Evolutionary conservation across 1,140 invertebrate species (phyloP).

Genomic region (Trachymyrmex septentrionalis): DNA sequence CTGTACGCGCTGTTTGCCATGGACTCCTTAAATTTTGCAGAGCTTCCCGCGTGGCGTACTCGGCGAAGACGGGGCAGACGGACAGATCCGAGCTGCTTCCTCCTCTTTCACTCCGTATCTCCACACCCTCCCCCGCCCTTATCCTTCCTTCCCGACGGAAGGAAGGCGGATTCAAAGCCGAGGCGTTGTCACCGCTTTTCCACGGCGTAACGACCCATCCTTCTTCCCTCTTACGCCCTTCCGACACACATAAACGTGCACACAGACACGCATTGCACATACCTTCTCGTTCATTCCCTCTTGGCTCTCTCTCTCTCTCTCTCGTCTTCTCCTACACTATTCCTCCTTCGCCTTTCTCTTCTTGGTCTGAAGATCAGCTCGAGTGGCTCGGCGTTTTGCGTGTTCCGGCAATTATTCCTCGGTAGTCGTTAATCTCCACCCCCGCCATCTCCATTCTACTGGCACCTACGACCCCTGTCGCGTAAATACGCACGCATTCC

Average conservation of each 20-base stretch:
- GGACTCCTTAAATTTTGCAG: slow-evolving; percentile 77
- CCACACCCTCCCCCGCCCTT: not conserved
- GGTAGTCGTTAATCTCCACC: slow-evolving; percentile 75
- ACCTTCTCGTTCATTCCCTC: slow-evolving; percentile 63
- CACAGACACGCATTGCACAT: not conserved
- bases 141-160: not conserved
- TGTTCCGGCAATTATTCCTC: slow-evolving; percentile 81
- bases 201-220: slow-evolving; percentile 74
- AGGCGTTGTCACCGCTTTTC: slow-evolving; percentile 73
- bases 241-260: slow-evolving; percentile 5
- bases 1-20: slow-evolving; percentile 35
- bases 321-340: slow-evolving; percentile 55
- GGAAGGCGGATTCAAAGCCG: slow-evolving; percentile 69
- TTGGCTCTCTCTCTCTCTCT: slow-evolving; percentile 25
- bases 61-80: slow-evolving; percentile 26
- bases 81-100: slow-evolving; percentile 59
- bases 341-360: slow-evolving; percentile 62
- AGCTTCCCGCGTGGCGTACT: slow-evolving; percentile 30
- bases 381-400: slow-evolving; percentile 80
- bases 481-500: slow-evolving; percentile 74
- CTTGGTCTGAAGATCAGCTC: slow-evolving; percentile 79
- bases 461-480: slow-evolving; percentile 22
- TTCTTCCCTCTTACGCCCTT: slow-evolving; percentile 20
- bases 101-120: slow-evolving; percentile 12
- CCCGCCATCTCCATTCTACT: not conserved